Evolutionary conservation across 2,797 vertebrate species (phyloP).

Genomic region (Danio aesculapii): DNA sequence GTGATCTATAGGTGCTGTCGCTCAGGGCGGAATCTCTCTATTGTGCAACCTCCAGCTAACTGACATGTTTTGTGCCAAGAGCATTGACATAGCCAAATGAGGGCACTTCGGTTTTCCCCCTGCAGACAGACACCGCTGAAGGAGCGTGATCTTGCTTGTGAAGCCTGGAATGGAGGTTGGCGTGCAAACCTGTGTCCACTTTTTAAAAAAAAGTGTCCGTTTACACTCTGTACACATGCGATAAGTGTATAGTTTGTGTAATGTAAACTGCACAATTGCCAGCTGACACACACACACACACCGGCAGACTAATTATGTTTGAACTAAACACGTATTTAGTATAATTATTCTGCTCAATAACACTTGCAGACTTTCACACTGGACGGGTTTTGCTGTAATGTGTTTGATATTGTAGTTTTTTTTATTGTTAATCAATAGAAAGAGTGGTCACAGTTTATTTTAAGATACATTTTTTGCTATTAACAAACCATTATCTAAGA

Average conservation of each 20-base stretch:
- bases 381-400: constrained; percentile 3
- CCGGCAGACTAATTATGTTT: constrained; percentile 51
- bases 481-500: too few species aligned
- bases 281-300: neutral
- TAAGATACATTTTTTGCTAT: too few species aligned
- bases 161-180: constrained; percentile 5
- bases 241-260: constrained; percentile 10
- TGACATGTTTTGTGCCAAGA: constrained; percentile 52
- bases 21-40: constrained; percentile 44
- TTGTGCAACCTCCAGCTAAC: constrained; percentile 49
- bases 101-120: constrained; percentile 62
- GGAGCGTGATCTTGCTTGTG: neutral
- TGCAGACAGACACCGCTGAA: constrained; percentile 51
- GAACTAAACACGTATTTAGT: constrained; percentile 35
- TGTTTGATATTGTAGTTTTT: neutral
- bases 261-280: constrained; percentile 32
- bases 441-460: too few species aligned
- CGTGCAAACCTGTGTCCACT: constrained; percentile 43
- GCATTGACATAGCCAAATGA: constrained; percentile 73
- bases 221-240: constrained; percentile 35
- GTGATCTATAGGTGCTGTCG: constrained; percentile 53
- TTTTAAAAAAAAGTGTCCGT: constrained; percentile 39
- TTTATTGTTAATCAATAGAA: constrained; percentile 10
- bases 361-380: constrained; percentile 43
- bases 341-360: constrained; percentile 48